These are phyloP conservation scores for Gila robusta DNA, from an alignment of 2,797 vertebrate species.

Conservation along the genomic window DNA sequence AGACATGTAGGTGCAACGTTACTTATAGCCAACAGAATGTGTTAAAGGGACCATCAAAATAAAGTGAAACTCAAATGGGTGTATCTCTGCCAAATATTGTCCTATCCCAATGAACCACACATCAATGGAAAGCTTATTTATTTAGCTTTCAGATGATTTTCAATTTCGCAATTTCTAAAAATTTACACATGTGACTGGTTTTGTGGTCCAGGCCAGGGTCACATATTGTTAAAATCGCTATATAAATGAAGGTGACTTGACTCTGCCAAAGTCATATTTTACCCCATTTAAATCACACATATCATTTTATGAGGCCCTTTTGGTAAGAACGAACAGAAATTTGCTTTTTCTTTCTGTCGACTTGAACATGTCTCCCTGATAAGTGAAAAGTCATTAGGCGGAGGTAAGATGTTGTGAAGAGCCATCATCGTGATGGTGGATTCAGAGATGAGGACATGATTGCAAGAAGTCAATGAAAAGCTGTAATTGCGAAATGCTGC, in stretches of 20 bases:
- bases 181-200: no score
- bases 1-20: no score
- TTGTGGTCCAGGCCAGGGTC: no score
- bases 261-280: conserved; percentile 28
- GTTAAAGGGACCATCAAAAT: no score
- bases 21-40: no score
- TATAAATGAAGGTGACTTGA: background rate
- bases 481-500: conserved; percentile 51
- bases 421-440: conserved; percentile 56
- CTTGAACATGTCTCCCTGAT: conserved; percentile 51
- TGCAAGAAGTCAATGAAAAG: conserved; percentile 55
- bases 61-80: no score
- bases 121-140: no score
- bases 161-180: no score
- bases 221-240: no score
- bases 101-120: no score
- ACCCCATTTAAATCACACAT: conserved; percentile 16
- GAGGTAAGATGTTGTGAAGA: conserved; percentile 58
- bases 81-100: no score
- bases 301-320: conserved; percentile 42
- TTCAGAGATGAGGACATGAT: conserved; percentile 58
- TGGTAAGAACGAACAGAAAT: conserved; percentile 39
- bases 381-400: conserved; percentile 57
- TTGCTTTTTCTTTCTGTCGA: conserved; percentile 44
- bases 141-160: no score